Base-by-base conservation (phyloP, 2,888 invertebrate genomes). In the Cancer borealis region DNA sequence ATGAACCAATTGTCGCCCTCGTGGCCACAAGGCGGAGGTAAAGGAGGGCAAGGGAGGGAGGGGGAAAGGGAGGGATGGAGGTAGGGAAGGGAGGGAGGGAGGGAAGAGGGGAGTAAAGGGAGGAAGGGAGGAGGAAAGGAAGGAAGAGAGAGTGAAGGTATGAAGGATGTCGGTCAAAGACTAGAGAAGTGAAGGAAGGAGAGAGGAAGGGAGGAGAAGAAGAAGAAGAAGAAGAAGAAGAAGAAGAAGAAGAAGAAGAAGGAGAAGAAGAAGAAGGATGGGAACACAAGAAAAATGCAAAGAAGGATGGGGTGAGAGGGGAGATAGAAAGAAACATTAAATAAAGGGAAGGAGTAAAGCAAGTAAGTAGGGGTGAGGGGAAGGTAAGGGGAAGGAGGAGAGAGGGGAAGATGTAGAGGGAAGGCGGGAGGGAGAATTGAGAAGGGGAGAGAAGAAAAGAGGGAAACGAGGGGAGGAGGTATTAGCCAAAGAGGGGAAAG, bases 1-100 rank as follows among this genome's bases (percentile, higher is more conserved):
- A 92, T 92, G 88, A 92, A 47, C 79, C 92, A 79, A 92, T 92
- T 92, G 91, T 91, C 91, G 91, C 66, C 39, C 12, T 6, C 87
- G 10, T 21, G 46, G 91, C 66, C 92, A 92, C 46, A 10, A 39
- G 17, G 26, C 45, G 79, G 45, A 39, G 73, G n/a, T 12, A 73
- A 66, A 39, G 17, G 73, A 21, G 66, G n/a, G 66, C 5, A 21
- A n/a, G 66, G n/a, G 66, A 21, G 21, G 21, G 66, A 3, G 10
- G 66, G 21, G n/a, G 21, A 14, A 3, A 21, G 21, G 21, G 66
- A 17, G 17, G 8, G 66, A 21, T 3, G 8, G 66, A 21, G 3
- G 21, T 6, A n/a, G n/a, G n/a, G 10, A n/a, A n/a, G n/a, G 66
- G 21, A 21, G 66, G 14, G n/a, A n/a, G 21, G 21, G 3, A 66